phyloP scores from a whole-genome alignment of 2,113 vertebrate genomes.

The Sigmodon hispidus region DNA sequence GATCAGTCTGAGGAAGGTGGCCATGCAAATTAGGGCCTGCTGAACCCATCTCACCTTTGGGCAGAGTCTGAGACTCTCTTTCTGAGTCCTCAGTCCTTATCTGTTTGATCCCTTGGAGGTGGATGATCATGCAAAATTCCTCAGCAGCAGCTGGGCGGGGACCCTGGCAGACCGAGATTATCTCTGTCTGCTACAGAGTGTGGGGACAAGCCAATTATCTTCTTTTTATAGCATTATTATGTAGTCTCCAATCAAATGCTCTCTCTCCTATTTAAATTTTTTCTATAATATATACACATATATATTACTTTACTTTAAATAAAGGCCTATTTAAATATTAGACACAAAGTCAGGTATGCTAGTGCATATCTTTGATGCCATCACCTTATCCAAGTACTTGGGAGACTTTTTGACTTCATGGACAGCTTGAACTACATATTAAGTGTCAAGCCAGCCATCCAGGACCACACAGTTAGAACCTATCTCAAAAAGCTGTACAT shows the following conservation, averaged over 20 bases:
- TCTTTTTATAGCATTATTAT: background rate
- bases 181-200: no score
- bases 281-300: no score
- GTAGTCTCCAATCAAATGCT: background rate
- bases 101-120: no score
- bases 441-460: background rate
- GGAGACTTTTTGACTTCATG: background rate
- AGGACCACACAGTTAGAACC: background rate
- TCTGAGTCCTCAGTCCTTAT: no score
- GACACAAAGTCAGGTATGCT: background rate
- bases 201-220: no score
- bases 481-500: background rate
- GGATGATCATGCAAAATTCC: no score
- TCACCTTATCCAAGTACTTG: background rate
- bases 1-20: no score
- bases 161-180: no score
- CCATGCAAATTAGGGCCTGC: no score
- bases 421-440: background rate
- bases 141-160: no score
- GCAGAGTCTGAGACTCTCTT: no score
- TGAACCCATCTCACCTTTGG: no score
- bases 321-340: background rate
- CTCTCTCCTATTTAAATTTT: background rate
- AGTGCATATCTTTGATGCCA: background rate
- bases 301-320: background rate